Conservation (phyloP, 2,888 invertebrate species). For the Pseudanteris insignis region DNA sequence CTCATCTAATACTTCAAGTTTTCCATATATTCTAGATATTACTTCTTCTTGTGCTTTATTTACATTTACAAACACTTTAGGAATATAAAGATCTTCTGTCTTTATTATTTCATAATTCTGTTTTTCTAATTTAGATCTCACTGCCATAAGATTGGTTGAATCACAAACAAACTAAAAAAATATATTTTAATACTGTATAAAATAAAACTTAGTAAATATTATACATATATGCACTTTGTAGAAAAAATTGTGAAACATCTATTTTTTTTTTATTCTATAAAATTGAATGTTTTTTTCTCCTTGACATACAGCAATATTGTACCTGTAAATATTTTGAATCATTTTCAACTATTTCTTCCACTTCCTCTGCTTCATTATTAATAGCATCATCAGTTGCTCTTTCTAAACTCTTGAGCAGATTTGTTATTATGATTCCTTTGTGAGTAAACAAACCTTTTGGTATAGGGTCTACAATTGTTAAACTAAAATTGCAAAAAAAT, state of each 20-base stretch:
- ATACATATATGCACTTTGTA: too few relatives aligned
- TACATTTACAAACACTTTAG: too few relatives aligned
- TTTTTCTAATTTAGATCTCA: constrained; percentile 68
- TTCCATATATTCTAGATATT: too few relatives aligned
- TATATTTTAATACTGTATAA: neutral
- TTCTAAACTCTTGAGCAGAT: constrained; percentile 67
- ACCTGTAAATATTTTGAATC: constrained; percentile 61
- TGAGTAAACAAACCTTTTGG: constrained; percentile 70
- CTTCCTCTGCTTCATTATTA: constrained; percentile 75
- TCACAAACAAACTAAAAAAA: constrained; percentile 71
- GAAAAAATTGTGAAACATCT: too few relatives aligned
- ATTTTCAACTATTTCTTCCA: constrained; percentile 67
- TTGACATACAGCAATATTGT: neutral
- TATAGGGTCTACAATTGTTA: constrained; percentile 65
- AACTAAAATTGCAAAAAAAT: too few relatives aligned
- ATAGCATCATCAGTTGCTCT: constrained; percentile 75
- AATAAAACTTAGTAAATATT: neutral
- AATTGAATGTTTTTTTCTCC: neutral
- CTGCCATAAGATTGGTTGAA: constrained; percentile 65
- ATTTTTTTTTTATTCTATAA: neutral
- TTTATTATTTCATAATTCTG: constrained; percentile 67
- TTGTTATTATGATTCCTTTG: constrained; percentile 71
- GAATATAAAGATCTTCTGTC: constrained; percentile 68
- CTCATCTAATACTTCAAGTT: too few relatives aligned
- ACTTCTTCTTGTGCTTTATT: too few relatives aligned